These are phyloP conservation scores for Lasioglossum malachurum DNA, from an alignment of 2,888 invertebrate genomes.

Conservation along the genomic window DNA sequence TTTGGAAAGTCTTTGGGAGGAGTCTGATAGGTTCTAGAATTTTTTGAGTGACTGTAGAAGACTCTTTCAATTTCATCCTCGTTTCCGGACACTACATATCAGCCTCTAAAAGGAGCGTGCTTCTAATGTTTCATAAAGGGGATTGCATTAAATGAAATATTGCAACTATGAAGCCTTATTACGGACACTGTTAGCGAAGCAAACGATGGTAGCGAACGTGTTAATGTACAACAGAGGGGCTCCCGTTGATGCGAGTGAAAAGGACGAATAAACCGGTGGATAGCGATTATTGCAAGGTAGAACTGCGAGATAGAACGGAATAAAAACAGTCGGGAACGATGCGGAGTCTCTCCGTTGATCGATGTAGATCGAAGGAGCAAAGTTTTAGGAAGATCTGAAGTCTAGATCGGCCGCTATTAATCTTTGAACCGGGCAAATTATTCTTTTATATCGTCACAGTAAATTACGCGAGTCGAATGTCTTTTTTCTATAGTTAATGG, in stretches of 20 bases:
- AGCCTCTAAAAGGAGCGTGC: neutral
- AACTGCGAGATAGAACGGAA: neutral
- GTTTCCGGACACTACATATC: neutral
- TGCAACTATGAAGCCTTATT: conserved; percentile 1
- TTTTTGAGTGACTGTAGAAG: neutral
- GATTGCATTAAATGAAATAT: neutral
- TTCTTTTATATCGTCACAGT: conserved; percentile 13
- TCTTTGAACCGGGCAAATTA: conserved; percentile 7
- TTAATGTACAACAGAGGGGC: neutral
- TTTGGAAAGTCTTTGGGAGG: no score
- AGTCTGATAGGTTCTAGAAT: no score
- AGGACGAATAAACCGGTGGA: neutral
- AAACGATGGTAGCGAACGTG: neutral
- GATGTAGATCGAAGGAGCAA: conserved; percentile 7
- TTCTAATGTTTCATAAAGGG: neutral
- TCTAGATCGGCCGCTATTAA: conserved; percentile 9
- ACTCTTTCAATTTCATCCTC: neutral
- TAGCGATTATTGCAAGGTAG: neutral
- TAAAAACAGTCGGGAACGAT: neutral
- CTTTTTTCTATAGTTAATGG: conserved; percentile 7
- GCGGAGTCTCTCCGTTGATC: neutral
- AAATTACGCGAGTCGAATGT: conserved; percentile 11
- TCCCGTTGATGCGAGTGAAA: neutral
- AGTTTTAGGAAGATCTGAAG: conserved; percentile 7
- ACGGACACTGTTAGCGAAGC: conserved; percentile 6